Evolutionary conservation across 2,888 invertebrate genomes (phyloP).

Genomic region (Koerneria pararmatus): DNA sequence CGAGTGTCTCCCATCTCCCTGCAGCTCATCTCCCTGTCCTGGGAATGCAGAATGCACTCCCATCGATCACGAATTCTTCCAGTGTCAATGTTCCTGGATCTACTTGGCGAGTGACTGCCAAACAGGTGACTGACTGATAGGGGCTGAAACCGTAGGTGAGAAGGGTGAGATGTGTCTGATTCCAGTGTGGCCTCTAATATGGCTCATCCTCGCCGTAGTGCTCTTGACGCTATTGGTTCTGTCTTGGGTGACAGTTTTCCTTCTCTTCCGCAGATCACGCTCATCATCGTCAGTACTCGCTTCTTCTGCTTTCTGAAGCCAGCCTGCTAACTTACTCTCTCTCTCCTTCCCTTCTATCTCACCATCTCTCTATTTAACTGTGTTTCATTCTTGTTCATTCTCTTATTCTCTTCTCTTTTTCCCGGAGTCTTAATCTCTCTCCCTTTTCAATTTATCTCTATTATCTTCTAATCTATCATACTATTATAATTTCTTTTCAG

Average conservation of each 20-base stretch:
- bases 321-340: background rate
- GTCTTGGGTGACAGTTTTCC: background rate
- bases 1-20: background rate
- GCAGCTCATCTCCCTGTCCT: constrained; percentile 14
- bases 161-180: background rate
- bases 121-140: constrained; percentile 13
- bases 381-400: too few species aligned
- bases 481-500: too few species aligned
- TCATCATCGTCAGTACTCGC: constrained; percentile 17
- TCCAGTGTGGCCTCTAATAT: constrained; percentile 16
- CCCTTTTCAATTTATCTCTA: too few species aligned
- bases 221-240: constrained; percentile 16
- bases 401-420: too few species aligned
- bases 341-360: background rate
- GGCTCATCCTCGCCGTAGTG: constrained; percentile 11
- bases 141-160: background rate
- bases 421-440: too few species aligned
- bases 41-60: constrained; percentile 14
- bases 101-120: constrained; percentile 20
- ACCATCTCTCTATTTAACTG: constrained; percentile 16
- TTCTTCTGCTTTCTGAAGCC: constrained; percentile 11
- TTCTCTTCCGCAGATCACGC: constrained; percentile 9
- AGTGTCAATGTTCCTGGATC: constrained; percentile 17
- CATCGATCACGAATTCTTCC: constrained; percentile 7
- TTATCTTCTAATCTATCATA: too few species aligned